Base-by-base conservation (phyloP, 1,140 invertebrate genomes). In the Drosophila tsacasi region DNA sequence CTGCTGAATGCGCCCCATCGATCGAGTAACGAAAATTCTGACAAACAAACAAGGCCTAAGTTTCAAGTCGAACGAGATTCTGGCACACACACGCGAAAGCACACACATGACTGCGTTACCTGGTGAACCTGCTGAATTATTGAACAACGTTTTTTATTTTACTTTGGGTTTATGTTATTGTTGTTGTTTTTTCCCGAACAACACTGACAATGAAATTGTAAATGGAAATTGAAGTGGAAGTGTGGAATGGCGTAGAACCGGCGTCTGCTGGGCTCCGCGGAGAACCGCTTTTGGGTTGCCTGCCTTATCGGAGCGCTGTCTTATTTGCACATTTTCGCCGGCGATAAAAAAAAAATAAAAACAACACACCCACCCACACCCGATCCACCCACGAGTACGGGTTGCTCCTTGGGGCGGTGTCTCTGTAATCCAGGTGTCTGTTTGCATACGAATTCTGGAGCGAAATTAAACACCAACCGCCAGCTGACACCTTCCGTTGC, bases 61-160 rank as follows among this genome's bases (percentile, higher is more conserved):
- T 79, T 81, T 89, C 84, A 89, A 89, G 84, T 89, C 74, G 66
- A 89, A 90, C 84, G 50, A 89, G 81, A 90, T 90, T 90, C 63
- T 57, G 66, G 52, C 64, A 60, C 58, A 50, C 60, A 75, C 44
- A 59, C 21, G 27, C 68, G 35, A 71, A 58, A 32, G 47, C n/a
- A 37, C 68, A 69, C 61, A 49, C 64, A 57, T 46, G 57, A 68
- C 30, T 46, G 65, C 49, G 47, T 79, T 55, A 50, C 66, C 69
- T 60, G 67, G 30, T 35, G 62, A 71, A 73, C 67, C 71, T 73
- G 67, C 46, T 73, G 67, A 52, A 73, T 73, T 73, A 73, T 73
- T 73, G 54, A 73, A 60, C 69, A 72, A 39, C 23, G 71, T 37
- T 61, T 73, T 55, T 57, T 57, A 57, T 57, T 57, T 32, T 52